Evolutionary conservation across 2,797 vertebrate genomes (phyloP), one percentile per base, ranked within the genome.

Genomic region (Denticeps clupeoides): DNA sequence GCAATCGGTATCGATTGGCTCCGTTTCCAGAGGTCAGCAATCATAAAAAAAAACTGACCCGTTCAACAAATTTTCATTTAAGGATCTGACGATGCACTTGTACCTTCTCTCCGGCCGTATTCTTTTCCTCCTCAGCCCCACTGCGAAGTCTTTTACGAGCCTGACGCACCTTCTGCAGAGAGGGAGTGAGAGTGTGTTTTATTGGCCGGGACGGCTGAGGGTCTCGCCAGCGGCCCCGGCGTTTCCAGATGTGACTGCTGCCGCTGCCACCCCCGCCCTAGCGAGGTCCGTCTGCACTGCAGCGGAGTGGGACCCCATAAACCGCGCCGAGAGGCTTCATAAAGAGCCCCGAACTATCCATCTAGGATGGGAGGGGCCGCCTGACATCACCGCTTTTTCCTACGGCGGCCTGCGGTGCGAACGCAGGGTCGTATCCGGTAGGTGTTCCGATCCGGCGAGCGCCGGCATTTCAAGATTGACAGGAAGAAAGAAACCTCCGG

Each of bases 341-440:
- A 49, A 54, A 46, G 35, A 49, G 48, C 47, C 54, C n/a, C n/a
- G n/a, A n/a, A n/a, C n/a, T n/a, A n/a, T n/a, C n/a, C n/a, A n/a
- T n/a, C n/a, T n/a, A n/a, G n/a, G n/a, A n/a, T n/a, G n/a, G n/a
- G n/a, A n/a, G n/a, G n/a, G n/a, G n/a, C n/a, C n/a, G n/a, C n/a
- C n/a, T 56, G 53, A 66, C 53, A 60, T 50, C 42, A 50, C 46
- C 49, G 48, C 55, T 56, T 57, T 51, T 62, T 65, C 45, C 53
- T 41, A 35, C 7, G 13, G 42, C n/a, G 50, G n/a, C 27, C 47
- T 51, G 31, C 27, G 52, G 22, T 24, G 13, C 7, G 11, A 49
- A 44, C 47, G 28, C 52, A 37, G 28, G 25, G 53, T 58, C 58
- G 40, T 63, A 55, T 63, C 59, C 5, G 4, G 9, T 55, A 60